These are phyloP conservation scores for Odocoileus hemionus DNA, from an alignment of 2,113 vertebrate species.

Conservation along the genomic window DNA sequence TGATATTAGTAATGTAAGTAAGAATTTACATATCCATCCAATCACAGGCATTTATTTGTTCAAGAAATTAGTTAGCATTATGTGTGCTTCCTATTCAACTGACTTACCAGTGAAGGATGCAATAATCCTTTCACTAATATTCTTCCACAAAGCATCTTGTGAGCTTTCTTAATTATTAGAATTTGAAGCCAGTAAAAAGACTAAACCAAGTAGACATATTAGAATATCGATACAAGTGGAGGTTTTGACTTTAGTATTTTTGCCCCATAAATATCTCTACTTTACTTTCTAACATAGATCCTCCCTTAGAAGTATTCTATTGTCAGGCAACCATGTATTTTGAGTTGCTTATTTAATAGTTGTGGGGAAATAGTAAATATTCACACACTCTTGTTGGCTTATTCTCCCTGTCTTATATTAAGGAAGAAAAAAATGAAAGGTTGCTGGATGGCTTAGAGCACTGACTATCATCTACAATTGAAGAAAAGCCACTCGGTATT, in stretches of 20 bases:
- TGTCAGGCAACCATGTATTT: neutral
- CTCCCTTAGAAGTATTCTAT: neutral
- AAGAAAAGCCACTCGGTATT: neutral
- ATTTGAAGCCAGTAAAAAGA: conserved; percentile 14
- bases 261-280: neutral
- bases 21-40: neutral
- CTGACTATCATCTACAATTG: neutral
- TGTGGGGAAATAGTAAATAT: neutral
- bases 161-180: neutral
- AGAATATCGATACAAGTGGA: neutral
- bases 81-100: neutral
- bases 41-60: conserved; percentile 6
- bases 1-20: neutral
- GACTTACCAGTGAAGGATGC: neutral
- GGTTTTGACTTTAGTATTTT: neutral
- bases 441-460: neutral
- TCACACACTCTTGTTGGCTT: neutral
- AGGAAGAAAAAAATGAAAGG: neutral
- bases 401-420: neutral
- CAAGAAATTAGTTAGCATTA: neutral
- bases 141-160: conserved; percentile 5
- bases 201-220: neutral
- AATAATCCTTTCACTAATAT: neutral
- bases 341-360: neutral
- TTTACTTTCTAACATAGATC: neutral